A percentile compares a stretch with the other conserved stretches of the same genome.
Evolutionary conservation across 2,888 invertebrate species (phyloP).

Genomic region (Xylota sylvarum): DNA sequence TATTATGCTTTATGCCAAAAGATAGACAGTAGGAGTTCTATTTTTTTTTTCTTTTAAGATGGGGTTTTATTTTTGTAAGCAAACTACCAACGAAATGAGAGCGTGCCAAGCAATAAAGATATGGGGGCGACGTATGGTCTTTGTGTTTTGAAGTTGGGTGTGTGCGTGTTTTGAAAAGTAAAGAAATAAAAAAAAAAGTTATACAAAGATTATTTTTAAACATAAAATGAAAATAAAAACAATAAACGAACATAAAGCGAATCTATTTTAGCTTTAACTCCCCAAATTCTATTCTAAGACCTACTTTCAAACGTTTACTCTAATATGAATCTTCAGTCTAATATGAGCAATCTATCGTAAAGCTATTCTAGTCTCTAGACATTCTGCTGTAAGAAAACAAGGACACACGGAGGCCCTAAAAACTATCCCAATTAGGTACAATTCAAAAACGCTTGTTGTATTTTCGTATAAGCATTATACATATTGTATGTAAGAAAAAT

Average conservation of each 20-base stretch:
- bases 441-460: too few relatives aligned
- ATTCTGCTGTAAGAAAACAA: background rate
- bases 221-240: slow-evolving; percentile 21
- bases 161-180: slow-evolving; percentile 40
- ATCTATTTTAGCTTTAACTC: background rate
- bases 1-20: slow-evolving; percentile 40
- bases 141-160: slow-evolving; percentile 55
- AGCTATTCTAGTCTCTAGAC: background rate
- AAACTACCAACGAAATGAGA: slow-evolving; percentile 72
- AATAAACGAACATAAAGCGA: slow-evolving; percentile 25
- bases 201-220: slow-evolving; percentile 29
- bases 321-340: too few relatives aligned
- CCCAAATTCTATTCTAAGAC: background rate
- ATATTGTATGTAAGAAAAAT: too few relatives aligned
- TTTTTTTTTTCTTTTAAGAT: slow-evolving; percentile 28
- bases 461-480: too few relatives aligned
- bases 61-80: slow-evolving; percentile 61
- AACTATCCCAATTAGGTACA: too few relatives aligned
- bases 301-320: background rate
- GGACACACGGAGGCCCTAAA: background rate
- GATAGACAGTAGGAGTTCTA: slow-evolving; percentile 49
- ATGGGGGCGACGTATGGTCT: slow-evolving; percentile 71
- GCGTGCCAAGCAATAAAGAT: slow-evolving; percentile 73
- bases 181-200: slow-evolving; percentile 17
- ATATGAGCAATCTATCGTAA: background rate